Conservation (phyloP, 2,113 vertebrate genomes). For the Cnemophilus loriae region DNA sequence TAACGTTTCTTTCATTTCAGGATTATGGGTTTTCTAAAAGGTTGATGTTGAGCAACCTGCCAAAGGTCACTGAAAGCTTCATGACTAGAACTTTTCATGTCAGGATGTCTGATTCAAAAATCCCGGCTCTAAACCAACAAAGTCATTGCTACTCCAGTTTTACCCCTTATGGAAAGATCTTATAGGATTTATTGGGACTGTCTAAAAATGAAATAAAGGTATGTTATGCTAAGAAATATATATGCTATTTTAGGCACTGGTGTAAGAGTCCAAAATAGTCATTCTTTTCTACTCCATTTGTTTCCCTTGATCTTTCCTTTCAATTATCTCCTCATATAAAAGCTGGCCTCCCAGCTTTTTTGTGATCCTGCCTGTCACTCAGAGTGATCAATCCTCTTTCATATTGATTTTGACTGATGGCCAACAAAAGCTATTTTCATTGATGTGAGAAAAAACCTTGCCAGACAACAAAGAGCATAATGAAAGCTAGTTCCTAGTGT, state of each 20-base stretch:
- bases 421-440: slow-evolving; percentile 13
- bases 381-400: neutral
- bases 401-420: slow-evolving; percentile 6
- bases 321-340: neutral
- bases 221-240: slow-evolving; percentile 26
- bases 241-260: neutral
- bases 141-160: neutral
- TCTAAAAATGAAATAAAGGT: neutral
- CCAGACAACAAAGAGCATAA: neutral
- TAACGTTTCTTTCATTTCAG: slow-evolving; percentile 14
- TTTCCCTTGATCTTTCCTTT: slow-evolving; percentile 20
- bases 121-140: neutral
- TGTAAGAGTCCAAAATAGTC: neutral
- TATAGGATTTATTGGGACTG: neutral
- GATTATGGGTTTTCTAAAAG: slow-evolving; percentile 28
- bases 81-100: neutral
- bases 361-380: neutral
- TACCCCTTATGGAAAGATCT: neutral
- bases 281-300: neutral
- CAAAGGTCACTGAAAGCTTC: slow-evolving; percentile 15
- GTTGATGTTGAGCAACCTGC: neutral
- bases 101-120: slow-evolving; percentile 17
- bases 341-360: neutral
- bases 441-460: neutral
- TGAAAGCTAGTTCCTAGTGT: neutral